Evolutionary conservation across 2,888 invertebrate genomes (phyloP), one percentile per base, ranked within the genome.

Genomic region (Chouioia cunea): DNA sequence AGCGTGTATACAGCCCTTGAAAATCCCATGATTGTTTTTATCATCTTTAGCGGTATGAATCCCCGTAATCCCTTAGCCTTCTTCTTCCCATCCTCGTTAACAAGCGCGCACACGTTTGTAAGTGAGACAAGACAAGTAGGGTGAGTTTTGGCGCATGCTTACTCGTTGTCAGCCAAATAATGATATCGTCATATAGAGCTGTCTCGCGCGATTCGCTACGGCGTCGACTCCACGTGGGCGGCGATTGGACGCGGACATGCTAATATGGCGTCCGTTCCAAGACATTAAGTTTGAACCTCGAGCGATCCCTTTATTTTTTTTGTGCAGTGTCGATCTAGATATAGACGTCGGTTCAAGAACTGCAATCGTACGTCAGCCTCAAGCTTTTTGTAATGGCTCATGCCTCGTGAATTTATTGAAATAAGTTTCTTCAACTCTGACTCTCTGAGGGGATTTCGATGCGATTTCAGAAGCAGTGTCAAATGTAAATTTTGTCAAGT

Each of bases 201-300:
- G 79, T 80, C 75, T 36, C 36, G 50, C 43, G 54, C 58, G 80
- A 84, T 85, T 83, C 82, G 84, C 76, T 73, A 81, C 81, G 80
- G 81, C 76, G 78, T 79, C 81, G 82, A 82, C 84, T 81, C 80
- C 85, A 85, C 85, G 85, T 84, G 85, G 81, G 79, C 81, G 77
- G 79, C 81, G 83, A 85, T 85, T 85, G 83, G 85, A 83, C 76
- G 80, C 83, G 83, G 84, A 83, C 81, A 85, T 85, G 85, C 81
- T 85, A 85, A 85, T 85, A 84, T 81, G 81, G 80, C 83, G 82
- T 81, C 81, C 85, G 84, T 85, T 85, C 83, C 85, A 79, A 83
- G 80, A 84, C 85, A 85, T 85, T 85, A 84, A 84, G 72, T 10
- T 36, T 12, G 36, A 36, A 36, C 12, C 36, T 77, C 68, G 56